phyloP scores from a whole-genome alignment of 1,140 invertebrate genomes.

The Trissolcus basalis region DNA sequence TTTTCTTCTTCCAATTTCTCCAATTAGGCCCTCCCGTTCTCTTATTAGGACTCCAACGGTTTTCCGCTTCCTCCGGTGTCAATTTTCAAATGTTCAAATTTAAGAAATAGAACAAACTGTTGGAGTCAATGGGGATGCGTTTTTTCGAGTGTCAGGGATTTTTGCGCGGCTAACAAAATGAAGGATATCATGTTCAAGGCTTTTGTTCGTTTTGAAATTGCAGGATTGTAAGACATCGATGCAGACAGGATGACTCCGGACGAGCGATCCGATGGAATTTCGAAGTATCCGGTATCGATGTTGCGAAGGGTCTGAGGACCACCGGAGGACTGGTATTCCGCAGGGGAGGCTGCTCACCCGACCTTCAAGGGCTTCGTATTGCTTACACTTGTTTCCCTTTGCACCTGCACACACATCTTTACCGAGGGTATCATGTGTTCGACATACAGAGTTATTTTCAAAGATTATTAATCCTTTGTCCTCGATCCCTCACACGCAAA shows the following conservation, averaged over 20 bases:
- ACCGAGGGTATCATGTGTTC: not conserved
- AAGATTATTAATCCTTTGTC: constrained; percentile 44
- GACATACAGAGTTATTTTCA: constrained; percentile 8
- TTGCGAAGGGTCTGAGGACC: constrained; percentile 59
- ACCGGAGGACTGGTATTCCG: constrained; percentile 56
- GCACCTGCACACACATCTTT: constrained; percentile 55
- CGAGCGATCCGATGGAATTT: constrained; percentile 64
- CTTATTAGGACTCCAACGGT: constrained; percentile 8
- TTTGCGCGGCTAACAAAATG: constrained; percentile 11
- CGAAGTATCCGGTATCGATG: constrained; percentile 62
- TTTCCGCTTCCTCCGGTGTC: constrained; percentile 25
- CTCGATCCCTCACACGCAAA: not conserved
- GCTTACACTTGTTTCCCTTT: constrained; percentile 58
- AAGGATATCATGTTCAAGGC: constrained; percentile 33
- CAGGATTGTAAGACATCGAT: constrained; percentile 51
- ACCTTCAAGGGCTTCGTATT: constrained; percentile 57
- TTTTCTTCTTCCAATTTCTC: constrained; percentile 32
- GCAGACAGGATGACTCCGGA: constrained; percentile 60
- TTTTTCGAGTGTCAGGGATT: too few relatives aligned
- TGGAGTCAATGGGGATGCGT: too few relatives aligned
- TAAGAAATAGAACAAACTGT: too few relatives aligned
- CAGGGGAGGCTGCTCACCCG: constrained; percentile 25
- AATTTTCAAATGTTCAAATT: not conserved
- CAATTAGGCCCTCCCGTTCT: not conserved
- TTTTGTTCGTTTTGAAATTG: constrained; percentile 52